Evolutionary conservation across 2,888 invertebrate genomes (phyloP).

Genomic region (Cataglyphis livida): DNA sequence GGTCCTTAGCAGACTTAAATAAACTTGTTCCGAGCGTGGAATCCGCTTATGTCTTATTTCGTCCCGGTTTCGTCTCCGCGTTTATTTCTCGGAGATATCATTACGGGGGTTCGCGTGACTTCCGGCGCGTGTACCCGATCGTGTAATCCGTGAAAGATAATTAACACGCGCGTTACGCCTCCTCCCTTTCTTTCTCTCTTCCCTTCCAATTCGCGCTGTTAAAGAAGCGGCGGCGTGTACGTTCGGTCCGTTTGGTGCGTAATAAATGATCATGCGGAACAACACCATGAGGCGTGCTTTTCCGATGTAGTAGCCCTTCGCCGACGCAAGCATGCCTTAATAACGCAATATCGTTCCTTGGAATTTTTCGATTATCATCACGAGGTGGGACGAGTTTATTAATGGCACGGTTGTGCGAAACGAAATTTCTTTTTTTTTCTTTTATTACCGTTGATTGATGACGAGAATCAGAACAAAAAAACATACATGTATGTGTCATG

Average conservation of each 20-base stretch:
- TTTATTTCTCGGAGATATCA: slow-evolving; percentile 59
- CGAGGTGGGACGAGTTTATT: slow-evolving; percentile 36
- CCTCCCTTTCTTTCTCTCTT: slow-evolving; percentile 20
- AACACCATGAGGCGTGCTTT: slow-evolving; percentile 33
- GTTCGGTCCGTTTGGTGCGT: slow-evolving; percentile 44
- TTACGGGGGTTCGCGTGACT: slow-evolving; percentile 56
- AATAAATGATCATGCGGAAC: slow-evolving; percentile 44
- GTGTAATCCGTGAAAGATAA: slow-evolving; percentile 69
- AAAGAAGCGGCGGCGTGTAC: slow-evolving; percentile 40
- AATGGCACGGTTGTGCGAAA: slow-evolving; percentile 33
- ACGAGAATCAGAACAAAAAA: slow-evolving; percentile 10
- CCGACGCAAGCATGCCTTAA: slow-evolving; percentile 36
- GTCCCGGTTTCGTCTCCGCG: slow-evolving; percentile 11
- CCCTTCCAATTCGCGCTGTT: slow-evolving; percentile 17
- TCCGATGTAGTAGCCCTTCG: slow-evolving; percentile 30
- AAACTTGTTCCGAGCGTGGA: slow-evolving; percentile 52
- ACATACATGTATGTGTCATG: background rate
- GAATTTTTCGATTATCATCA: slow-evolving; percentile 44
- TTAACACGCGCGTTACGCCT: slow-evolving; percentile 61
- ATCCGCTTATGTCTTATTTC: slow-evolving; percentile 48
- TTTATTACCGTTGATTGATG: slow-evolving; percentile 8
- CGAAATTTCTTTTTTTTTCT: background rate
- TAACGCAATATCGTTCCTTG: slow-evolving; percentile 30
- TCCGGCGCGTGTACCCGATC: slow-evolving; percentile 65
- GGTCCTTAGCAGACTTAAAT: slow-evolving; percentile 36